A percentile compares a stretch with the other conserved stretches of the same genome.
These are phyloP conservation scores for Chlorops oryzae DNA, from an alignment of 1,140 invertebrate genomes.

Conservation along the genomic window DNA sequence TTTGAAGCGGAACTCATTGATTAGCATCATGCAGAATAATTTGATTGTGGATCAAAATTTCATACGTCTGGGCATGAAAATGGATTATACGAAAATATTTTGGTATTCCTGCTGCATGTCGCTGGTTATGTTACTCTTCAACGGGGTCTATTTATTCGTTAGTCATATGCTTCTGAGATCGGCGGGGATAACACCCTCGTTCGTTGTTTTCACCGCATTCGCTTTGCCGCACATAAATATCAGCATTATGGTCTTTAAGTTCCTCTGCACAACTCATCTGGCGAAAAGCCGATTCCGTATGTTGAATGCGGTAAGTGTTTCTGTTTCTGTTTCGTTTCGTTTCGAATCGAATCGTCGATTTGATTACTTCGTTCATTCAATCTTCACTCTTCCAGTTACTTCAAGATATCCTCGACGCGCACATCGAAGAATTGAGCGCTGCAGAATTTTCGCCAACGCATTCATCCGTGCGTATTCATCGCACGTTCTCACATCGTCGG, in stretches of 20 bases:
- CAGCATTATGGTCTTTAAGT: slow-evolving; percentile 43
- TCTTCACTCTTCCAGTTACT: slow-evolving; percentile 26
- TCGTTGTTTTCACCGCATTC: slow-evolving; percentile 40
- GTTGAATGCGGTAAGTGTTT: slow-evolving; percentile 36
- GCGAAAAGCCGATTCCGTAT: slow-evolving; percentile 36
- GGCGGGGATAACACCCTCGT: slow-evolving; percentile 35
- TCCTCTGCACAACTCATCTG: slow-evolving; percentile 39
- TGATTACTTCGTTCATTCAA: neutral
- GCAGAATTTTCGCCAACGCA: slow-evolving; percentile 39
- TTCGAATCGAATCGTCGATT: no score
- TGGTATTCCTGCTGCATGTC: slow-evolving; percentile 33
- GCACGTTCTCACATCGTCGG: slow-evolving; percentile 22
- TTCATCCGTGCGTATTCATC: slow-evolving; percentile 26
- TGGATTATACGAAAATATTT: slow-evolving; percentile 35
- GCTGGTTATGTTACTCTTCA: slow-evolving; percentile 37
- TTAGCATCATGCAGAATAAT: slow-evolving; percentile 36
- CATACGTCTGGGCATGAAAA: slow-evolving; percentile 34
- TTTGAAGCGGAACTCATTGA: slow-evolving; percentile 31
- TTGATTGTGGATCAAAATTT: slow-evolving; percentile 42
- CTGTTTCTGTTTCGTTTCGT: no score
- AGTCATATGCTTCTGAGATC: slow-evolving; percentile 36
- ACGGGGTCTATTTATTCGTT: slow-evolving; percentile 38
- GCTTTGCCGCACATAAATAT: slow-evolving; percentile 43
- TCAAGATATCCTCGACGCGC: slow-evolving; percentile 36
- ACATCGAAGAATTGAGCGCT: slow-evolving; percentile 31